These are phyloP conservation scores for Drosophila suboccidentalis DNA, from an alignment of 2,888 invertebrate species.

Conservation along the genomic window DNA sequence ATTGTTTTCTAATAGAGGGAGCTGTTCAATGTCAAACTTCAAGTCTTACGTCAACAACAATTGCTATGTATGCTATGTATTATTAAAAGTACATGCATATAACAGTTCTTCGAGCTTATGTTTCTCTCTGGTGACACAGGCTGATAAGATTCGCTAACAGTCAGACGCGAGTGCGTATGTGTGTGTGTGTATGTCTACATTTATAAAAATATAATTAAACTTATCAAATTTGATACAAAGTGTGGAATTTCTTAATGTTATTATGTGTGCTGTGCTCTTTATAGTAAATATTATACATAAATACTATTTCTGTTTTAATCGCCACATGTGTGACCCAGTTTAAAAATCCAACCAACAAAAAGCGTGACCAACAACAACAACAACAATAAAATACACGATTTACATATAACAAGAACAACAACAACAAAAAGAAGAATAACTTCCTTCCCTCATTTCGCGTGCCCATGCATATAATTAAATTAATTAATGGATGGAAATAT, in stretches of 20 bases:
- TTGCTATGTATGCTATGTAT: constrained; percentile 11
- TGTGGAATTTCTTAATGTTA: constrained; percentile 51
- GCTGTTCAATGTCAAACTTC: constrained; percentile 38
- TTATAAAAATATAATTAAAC: constrained; percentile 42
- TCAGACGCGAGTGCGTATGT: not conserved
- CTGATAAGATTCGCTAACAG: constrained; percentile 70
- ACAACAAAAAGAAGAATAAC: constrained; percentile 8
- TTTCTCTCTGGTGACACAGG: constrained; percentile 43
- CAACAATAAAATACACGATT: constrained; percentile 46
- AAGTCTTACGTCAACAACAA: constrained; percentile 57
- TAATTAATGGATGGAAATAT: constrained; percentile 60
- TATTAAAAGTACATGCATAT: constrained; percentile 12
- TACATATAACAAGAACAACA: constrained; percentile 60
- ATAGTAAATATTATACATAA: constrained; percentile 44
- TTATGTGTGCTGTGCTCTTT: constrained; percentile 33
- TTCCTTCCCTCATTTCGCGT: constrained; percentile 23
- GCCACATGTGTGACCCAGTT: constrained; percentile 79
- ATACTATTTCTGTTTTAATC: constrained; percentile 69
- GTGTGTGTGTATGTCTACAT: constrained; percentile 8
- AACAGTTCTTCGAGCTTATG: constrained; percentile 48
- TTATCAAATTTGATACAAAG: constrained; percentile 66
- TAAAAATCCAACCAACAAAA: constrained; percentile 51
- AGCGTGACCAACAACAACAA: constrained; percentile 50
- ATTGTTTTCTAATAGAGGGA: constrained; percentile 20
- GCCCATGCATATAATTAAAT: constrained; percentile 72